phyloP scores from a whole-genome alignment of 1,140 invertebrate species.

The Drosophila parvula region DNA sequence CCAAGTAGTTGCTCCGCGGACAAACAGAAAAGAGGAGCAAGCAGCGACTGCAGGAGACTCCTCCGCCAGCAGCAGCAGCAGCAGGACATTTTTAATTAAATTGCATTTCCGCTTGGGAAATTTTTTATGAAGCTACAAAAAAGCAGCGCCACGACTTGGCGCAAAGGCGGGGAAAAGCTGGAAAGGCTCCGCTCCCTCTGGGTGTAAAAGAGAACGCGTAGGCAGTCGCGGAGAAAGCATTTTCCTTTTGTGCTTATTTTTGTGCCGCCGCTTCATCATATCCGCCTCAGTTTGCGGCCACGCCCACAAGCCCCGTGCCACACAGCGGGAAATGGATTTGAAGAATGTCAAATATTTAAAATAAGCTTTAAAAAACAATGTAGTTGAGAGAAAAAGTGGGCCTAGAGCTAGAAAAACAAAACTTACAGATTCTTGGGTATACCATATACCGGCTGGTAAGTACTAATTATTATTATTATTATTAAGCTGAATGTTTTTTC shows the following conservation, averaged over 20 bases:
- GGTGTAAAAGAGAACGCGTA: neutral
- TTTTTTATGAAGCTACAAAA: conserved; percentile 81
- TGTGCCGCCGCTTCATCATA: conserved; percentile 74
- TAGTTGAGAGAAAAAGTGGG: too few relatives aligned
- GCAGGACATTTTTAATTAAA: conserved; percentile 82
- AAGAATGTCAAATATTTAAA: neutral
- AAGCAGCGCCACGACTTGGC: conserved; percentile 18
- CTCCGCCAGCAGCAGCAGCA: conserved; percentile 48
- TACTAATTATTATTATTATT: too few relatives aligned
- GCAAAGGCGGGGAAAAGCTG: neutral
- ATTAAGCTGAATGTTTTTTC: too few relatives aligned
- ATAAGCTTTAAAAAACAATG: neutral
- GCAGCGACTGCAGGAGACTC: conserved; percentile 19
- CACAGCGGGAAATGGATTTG: neutral
- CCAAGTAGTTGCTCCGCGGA: conserved; percentile 44
- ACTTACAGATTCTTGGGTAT: too few relatives aligned
- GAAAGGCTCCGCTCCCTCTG: too few relatives aligned
- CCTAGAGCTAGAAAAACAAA: too few relatives aligned
- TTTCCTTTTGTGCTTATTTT: conserved; percentile 74
- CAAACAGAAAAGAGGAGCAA: conserved; percentile 13
- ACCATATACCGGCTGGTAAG: too few relatives aligned
- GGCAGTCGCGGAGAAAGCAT: conserved; percentile 35
- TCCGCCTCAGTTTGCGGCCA: conserved; percentile 43
- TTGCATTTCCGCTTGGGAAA: conserved; percentile 82
- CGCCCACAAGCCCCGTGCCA: conserved; percentile 21